Percentiles rank a stretch among this genome's conserved stretches.
Evolutionary conservation across 2,888 invertebrate genomes (phyloP).

Genomic region (Anaspis maculata): DNA sequence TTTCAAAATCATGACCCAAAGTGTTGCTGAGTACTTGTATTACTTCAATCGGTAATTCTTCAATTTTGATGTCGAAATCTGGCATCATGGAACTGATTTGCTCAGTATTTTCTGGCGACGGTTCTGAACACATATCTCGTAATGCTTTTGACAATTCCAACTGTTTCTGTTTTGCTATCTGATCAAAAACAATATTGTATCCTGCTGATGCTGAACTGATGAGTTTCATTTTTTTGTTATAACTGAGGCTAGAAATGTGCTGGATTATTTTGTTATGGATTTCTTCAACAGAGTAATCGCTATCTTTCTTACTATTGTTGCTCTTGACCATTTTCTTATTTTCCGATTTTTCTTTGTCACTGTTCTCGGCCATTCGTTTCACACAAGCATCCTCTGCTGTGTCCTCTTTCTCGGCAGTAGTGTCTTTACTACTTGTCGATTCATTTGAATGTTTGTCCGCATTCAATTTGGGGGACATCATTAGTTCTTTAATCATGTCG

Average conservation of each 20-base stretch:
- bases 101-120: conserved; percentile 23
- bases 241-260: conserved; percentile 33
- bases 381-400: too few relatives aligned
- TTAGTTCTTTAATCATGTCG: too few relatives aligned
- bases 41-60: conserved; percentile 33
- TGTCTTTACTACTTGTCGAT: too few relatives aligned
- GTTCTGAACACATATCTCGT: conserved; percentile 29
- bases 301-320: not conserved
- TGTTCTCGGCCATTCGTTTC: too few relatives aligned
- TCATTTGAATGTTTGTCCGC: too few relatives aligned
- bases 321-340: not conserved
- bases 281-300: conserved; percentile 24
- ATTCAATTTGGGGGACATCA: too few relatives aligned
- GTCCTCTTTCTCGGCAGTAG: too few relatives aligned
- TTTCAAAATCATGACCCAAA: conserved; percentile 10
- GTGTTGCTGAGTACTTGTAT: conserved; percentile 31
- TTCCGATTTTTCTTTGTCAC: not conserved
- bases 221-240: conserved; percentile 33
- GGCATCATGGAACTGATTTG: conserved; percentile 36
- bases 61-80: conserved; percentile 36
- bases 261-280: conserved; percentile 34
- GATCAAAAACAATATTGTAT: conserved; percentile 32
- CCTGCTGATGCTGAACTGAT: conserved; percentile 29
- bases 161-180: conserved; percentile 35
- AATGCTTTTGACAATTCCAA: conserved; percentile 35